Conservation (phyloP, 2,113 vertebrate genomes). For the Istiophorus platypterus region DNA sequence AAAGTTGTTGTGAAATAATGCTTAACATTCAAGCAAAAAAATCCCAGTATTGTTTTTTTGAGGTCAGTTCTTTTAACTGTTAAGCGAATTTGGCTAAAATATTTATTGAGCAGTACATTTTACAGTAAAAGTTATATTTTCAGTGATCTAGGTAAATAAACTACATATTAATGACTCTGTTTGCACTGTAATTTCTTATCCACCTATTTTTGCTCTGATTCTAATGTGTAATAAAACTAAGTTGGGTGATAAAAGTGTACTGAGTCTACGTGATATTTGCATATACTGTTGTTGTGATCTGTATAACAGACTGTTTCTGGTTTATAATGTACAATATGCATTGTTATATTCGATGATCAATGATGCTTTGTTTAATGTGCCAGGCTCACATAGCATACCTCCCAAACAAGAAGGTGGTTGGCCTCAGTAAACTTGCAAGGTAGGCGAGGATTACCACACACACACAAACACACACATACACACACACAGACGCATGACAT, state of each 20-base stretch:
- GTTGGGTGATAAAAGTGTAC: background rate
- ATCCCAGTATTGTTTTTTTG: background rate
- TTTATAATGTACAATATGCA: background rate
- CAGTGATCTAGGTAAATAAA: background rate
- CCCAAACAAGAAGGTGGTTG: constrained; percentile 76
- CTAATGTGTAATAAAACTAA: background rate
- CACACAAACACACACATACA: background rate
- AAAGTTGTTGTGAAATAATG: background rate
- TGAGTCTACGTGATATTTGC: background rate
- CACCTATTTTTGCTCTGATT: no score
- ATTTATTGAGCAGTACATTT: background rate
- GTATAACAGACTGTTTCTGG: background rate
- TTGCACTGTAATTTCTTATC: no score
- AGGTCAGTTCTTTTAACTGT: background rate
- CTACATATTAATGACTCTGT: no score
- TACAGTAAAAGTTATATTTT: background rate
- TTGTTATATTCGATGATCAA: background rate
- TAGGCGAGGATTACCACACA: constrained; percentile 19
- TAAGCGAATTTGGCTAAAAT: background rate
- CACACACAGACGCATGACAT: background rate
- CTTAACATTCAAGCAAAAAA: background rate
- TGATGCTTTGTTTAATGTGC: background rate
- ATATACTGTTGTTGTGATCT: background rate
- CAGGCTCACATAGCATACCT: constrained; percentile 79
- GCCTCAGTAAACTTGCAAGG: constrained; percentile 74